Conservation (phyloP, 2,888 invertebrate genomes). For the Drosophila neotestacea region DNA sequence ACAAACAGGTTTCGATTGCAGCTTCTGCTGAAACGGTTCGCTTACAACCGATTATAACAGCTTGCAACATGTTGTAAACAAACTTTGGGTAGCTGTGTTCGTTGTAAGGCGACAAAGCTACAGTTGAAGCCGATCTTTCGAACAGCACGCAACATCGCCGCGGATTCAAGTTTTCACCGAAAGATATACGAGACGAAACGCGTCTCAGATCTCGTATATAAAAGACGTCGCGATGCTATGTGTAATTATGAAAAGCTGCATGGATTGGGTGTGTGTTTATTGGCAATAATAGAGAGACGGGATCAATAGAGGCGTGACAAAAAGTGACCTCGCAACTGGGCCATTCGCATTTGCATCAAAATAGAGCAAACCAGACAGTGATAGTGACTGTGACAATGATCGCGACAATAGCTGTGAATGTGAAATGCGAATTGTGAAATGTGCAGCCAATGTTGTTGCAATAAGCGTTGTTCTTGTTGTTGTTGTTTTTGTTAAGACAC, state of each 20-base stretch:
- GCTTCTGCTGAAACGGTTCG: not conserved
- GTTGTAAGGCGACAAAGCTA: slow-evolving; percentile 10
- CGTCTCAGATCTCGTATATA: slow-evolving; percentile 1
- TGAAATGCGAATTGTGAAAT: slow-evolving; percentile 42
- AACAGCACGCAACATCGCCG: slow-evolving; percentile 34
- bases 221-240: slow-evolving; percentile 25
- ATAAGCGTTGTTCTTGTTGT: slow-evolving; percentile 26
- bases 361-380: slow-evolving; percentile 26
- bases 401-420: slow-evolving; percentile 18
- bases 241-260: slow-evolving; percentile 36
- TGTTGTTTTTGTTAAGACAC: slow-evolving; percentile 9
- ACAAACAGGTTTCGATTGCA: not conserved
- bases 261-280: slow-evolving; percentile 27
- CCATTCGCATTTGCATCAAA: slow-evolving; percentile 48
- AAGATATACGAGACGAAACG: slow-evolving; percentile 6
- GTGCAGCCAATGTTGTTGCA: slow-evolving; percentile 55
- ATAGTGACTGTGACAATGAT: not conserved
- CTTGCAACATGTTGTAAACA: slow-evolving; percentile 38
- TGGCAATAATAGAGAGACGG: slow-evolving; percentile 10
- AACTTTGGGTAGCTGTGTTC: slow-evolving; percentile 15
- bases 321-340: slow-evolving; percentile 45
- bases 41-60: slow-evolving; percentile 19
- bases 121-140: slow-evolving; percentile 75
- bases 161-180: slow-evolving; percentile 18
- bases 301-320: slow-evolving; percentile 33